Base-by-base conservation (phyloP, 2,113 vertebrate genomes). In the Ammospiza nelsoni region DNA sequence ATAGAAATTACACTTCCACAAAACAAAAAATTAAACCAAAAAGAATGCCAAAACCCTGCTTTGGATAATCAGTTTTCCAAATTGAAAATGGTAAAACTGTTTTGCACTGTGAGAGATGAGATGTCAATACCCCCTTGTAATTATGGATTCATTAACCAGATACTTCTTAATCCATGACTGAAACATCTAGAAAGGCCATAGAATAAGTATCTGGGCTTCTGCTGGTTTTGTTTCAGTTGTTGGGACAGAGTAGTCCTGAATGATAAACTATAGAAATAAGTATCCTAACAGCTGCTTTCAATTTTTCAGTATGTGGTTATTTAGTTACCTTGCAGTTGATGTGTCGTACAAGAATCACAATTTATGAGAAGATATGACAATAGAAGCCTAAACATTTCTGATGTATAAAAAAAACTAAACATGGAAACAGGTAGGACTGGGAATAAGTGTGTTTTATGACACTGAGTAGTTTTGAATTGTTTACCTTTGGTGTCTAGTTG, bases 11-110 rank as follows among this genome's bases (percentile, higher is more conserved):
- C 5, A 7, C 17, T 80, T 73, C 27, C 1, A 11, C 18, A 41
- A 62, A 37, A 4, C 15, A 44, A 55, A 27, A 82, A 18, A 3
- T 19, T 54, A 54, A 54, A 54, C 17, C 29, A 7, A 29, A 46
- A 57, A 41, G 6, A 1, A 5, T 8, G 59, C 11, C 9, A 13
- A 48, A 39, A 13, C 4, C 3, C 3, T 24, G 6, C 15, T 39
- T 74, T 6, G 9, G 6, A 11, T 77, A 3, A 33, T 65, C 5
- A 28, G 13, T 77, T 58, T 68, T 21, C 49, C 35, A 33, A n/a
- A 37, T 7, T 39, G 67, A 89, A 48, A 71, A 57, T 54, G 7
- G 9, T 55, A 19, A 15, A 66, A 39, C 9, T 51, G 5, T 79
- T 87, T 16, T 0, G 2, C 6, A 1, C 1, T 66, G 25, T 9